A percentile compares a stretch with the other conserved stretches of the same genome.
phyloP scores from a whole-genome alignment of 1,140 invertebrate genomes.

The Drosophila guanche region DNA sequence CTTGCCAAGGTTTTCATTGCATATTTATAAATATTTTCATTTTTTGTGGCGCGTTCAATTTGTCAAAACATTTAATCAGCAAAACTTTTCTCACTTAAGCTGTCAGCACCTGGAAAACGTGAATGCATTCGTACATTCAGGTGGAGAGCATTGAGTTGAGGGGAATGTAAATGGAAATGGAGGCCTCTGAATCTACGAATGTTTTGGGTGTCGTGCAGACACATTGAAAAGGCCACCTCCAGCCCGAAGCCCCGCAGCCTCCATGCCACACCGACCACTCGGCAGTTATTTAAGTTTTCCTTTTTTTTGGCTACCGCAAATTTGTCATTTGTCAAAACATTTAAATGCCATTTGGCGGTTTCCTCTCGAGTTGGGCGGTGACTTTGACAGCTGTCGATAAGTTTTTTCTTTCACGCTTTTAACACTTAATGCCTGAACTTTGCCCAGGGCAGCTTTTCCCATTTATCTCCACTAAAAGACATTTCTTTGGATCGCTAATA shows the following conservation, averaged over 20 bases:
- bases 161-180: conserved; percentile 1
- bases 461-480: conserved; percentile 38
- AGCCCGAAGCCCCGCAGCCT: conserved; percentile 18
- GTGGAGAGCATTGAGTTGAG: neutral
- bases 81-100: conserved; percentile 80
- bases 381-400: conserved; percentile 78
- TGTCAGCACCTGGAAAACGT: conserved; percentile 68
- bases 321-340: conserved; percentile 82
- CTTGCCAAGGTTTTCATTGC: neutral
- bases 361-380: conserved; percentile 34
- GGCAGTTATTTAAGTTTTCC: conserved; percentile 40
- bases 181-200: conserved; percentile 14
- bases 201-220: conserved; percentile 21
- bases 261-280: conserved; percentile 2
- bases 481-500: conserved; percentile 57
- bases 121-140: conserved; percentile 35
- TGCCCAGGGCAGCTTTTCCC: conserved; percentile 49
- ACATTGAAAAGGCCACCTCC: conserved; percentile 42
- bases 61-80: conserved; percentile 79
- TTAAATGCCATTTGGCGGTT: conserved; percentile 78
- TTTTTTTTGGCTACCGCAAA: conserved; percentile 72
- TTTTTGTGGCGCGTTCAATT: conserved; percentile 57
- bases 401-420: conserved; percentile 70
- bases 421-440: conserved; percentile 57
- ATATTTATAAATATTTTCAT: conserved; percentile 37